Base-by-base conservation (phyloP, 2,888 invertebrate species). In the Pheosia gnoma region DNA sequence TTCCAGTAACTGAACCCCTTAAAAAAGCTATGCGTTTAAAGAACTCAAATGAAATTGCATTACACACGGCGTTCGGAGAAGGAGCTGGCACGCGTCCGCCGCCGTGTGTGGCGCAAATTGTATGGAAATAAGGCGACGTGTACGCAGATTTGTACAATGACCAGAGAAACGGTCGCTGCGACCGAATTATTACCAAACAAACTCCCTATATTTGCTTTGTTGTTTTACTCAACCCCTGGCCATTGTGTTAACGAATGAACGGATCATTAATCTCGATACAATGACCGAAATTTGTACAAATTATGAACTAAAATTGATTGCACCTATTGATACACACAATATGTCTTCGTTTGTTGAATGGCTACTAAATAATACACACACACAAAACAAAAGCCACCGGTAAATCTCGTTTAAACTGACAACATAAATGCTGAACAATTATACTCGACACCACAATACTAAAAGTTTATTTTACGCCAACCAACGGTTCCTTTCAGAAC, bases 61-160 rank as follows among this genome's bases (percentile, higher is more conserved):
- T 78, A 77, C 74, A 74, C 76, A 45, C 74, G 63, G 72, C 68
- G 73, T 84, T 83, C 81, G 65, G 75, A 71, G 81, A 83, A 78
- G 70, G 61, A 72, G 71, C 68, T 62, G 74, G 80, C 86, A 80
- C 83, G 84, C 81, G 81, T 74, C 62, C 65, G 25, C 25, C 87
- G 58, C 72, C 83, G 85, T 90, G 89, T 89, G 90, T 86, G 88
- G 88, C 82, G 78, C 83, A 86, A 89, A 89, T 89, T 89, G 89
- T 89, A 90, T 89, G 90, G 84, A 87, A 89, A 90, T 89, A 83
- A 86, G 82, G 71, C 67, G 70, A 74, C 76, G 70, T 79, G 75
- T 78, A 80, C 80, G 79, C 79, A 81, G 81, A 86, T 83, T 80
- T 82, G 82, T 81, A 73, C 75, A 70, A 58, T 75, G 70, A 65